phyloP scores from a whole-genome alignment of 92 coral and sea anemone genomes.

The Actinernus sp. region DNA sequence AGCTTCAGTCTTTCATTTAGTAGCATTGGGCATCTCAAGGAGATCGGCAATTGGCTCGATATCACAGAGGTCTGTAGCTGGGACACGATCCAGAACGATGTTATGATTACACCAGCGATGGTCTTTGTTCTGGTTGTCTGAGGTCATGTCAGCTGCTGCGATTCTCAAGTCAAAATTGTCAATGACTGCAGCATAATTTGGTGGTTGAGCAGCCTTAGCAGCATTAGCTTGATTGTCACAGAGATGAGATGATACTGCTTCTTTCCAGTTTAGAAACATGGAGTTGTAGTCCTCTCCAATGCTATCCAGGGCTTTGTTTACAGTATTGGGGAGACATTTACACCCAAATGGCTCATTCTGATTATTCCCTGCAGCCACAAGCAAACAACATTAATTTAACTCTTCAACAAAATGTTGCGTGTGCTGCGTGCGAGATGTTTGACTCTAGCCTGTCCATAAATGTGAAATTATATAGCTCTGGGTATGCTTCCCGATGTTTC shows the following conservation, averaged over 20 bases:
- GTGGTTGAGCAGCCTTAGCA: conserved; percentile 33
- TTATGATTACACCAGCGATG: conserved; percentile 65
- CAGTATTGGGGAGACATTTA: conserved; percentile 58
- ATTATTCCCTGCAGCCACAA: conserved; percentile 38
- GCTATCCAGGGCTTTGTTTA: conserved; percentile 49
- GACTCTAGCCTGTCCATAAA: too few species aligned
- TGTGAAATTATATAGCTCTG: too few species aligned
- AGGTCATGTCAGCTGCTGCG: conserved; percentile 53
- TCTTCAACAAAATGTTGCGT: too few species aligned
- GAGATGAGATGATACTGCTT: not conserved
- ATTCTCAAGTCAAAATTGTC: too few species aligned
- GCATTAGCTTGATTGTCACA: not conserved
- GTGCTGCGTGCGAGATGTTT: too few species aligned
- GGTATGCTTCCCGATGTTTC: too few species aligned
- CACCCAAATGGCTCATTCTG: conserved; percentile 41
- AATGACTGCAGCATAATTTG: too few species aligned
- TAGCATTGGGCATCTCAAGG: too few species aligned
- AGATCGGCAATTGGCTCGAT: too few species aligned
- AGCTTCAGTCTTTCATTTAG: too few species aligned
- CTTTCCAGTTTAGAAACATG: conserved; percentile 9
- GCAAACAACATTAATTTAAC: too few species aligned
- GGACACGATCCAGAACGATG: conserved; percentile 32
- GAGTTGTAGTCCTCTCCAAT: conserved; percentile 32
- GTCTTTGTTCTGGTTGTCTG: not conserved
- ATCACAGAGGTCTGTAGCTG: too few species aligned